These are phyloP conservation scores for Micropterix aruncella DNA, from an alignment of 2,888 invertebrate genomes.

Conservation along the genomic window DNA sequence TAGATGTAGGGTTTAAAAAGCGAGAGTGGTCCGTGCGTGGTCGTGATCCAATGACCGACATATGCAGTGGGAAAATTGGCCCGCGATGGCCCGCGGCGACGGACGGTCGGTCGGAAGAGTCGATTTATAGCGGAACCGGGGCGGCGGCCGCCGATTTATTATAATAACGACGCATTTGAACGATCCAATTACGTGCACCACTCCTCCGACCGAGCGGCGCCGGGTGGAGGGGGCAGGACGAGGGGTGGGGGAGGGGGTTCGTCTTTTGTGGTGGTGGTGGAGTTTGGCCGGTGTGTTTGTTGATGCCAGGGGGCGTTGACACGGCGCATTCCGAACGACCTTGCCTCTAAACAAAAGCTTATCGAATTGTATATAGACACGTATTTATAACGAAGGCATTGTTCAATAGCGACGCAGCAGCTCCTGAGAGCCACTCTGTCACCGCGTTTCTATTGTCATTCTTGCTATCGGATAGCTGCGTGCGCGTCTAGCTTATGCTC, in stretches of 20 bases:
- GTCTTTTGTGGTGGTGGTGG: no score
- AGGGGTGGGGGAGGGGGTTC: neutral
- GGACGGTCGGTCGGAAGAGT: no score
- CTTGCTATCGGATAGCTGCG: no score
- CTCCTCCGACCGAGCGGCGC: neutral
- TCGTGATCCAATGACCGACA: neutral
- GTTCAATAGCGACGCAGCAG: no score
- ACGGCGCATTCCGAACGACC: neutral
- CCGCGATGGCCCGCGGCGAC: no score
- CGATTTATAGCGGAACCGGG: neutral
- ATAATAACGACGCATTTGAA: neutral
- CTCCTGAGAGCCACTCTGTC: no score
- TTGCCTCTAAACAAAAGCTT: neutral
- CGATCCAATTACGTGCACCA: neutral
- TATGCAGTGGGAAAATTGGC: neutral
- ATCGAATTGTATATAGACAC: neutral
- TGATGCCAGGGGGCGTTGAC: neutral
- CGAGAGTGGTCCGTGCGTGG: no score
- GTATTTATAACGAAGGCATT: neutral
- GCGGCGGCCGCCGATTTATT: neutral
- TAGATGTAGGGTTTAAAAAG: no score
- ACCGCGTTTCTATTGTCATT: no score
- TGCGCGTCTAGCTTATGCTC: no score
- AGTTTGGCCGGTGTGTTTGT: no score
- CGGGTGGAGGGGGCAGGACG: neutral